Conservation (phyloP, 37 sponge, comb jelly and placozoan species). For the Beroe forskalii region DNA sequence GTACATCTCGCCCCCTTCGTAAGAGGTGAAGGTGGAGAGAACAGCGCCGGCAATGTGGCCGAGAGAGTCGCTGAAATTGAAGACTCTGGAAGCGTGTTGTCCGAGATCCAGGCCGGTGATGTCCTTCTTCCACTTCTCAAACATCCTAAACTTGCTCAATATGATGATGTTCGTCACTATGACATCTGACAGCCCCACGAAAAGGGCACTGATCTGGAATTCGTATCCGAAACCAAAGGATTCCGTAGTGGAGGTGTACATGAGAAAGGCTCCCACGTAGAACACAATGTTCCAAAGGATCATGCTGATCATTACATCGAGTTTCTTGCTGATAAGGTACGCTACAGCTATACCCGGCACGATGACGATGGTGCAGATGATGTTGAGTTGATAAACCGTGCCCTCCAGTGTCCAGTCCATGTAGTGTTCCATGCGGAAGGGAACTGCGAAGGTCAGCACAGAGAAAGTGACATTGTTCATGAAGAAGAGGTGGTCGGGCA, state of each 20-base stretch:
- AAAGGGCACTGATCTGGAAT: not conserved
- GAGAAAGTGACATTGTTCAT: constrained; percentile 25
- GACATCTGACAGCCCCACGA: not conserved
- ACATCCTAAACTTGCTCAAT: constrained; percentile 11
- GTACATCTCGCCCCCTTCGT: not conserved
- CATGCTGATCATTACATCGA: not conserved
- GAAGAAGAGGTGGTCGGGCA: not conserved
- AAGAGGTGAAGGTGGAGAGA: not conserved
- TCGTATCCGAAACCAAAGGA: not conserved
- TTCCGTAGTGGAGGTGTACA: not conserved
- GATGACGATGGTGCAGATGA: not conserved
- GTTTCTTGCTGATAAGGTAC: not conserved
- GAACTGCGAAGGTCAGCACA: not conserved
- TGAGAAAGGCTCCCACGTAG: not conserved
- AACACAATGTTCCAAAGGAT: not conserved
- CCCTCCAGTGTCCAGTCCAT: not conserved
- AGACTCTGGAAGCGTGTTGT: not conserved
- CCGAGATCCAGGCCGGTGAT: not conserved
- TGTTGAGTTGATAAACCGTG: not conserved
- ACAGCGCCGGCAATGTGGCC: not conserved
- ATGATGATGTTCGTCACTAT: not conserved
- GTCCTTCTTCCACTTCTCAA: constrained; percentile 8
- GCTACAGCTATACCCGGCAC: not conserved
- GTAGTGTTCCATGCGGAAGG: not conserved
- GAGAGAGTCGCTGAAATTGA: not conserved